Base-by-base conservation (phyloP, 2,113 vertebrate species). In the Nerophis lumbriciformis region DNA sequence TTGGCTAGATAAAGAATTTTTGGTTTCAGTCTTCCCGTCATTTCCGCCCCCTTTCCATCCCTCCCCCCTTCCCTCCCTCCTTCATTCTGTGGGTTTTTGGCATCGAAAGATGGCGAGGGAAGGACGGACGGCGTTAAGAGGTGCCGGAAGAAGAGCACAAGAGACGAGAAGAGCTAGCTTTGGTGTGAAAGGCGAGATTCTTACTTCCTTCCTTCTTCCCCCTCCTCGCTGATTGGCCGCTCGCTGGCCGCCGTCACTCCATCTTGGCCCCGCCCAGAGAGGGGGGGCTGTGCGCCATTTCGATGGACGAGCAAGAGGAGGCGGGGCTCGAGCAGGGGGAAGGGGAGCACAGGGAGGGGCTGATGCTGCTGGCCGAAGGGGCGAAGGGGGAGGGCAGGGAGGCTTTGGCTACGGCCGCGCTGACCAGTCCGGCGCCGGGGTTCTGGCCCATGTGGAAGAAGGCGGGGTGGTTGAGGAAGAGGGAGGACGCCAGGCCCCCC, bases 401-500 rank as follows among this genome's bases (percentile, higher is more conserved):
- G 59, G 91, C 90, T 15, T 93, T 93, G 47, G 91, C 89, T 14
- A 91, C 69, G 0, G 91, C 90, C 1, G 92, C 89, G 0, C 90
- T 91, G 80, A 92, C 71, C 81, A 94, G 83, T 72, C 92, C 93
- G 44, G 90, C 89, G 8, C 90, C 82, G 5, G 92, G 85, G 6
- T 91, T 87, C 54, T 92, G 88, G 16, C 88, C 87, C 89, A 96
- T 86, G 79, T 94, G 91, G 71, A 94, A 89, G 80, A 96, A 83
- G 78, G 93, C 92, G 0, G 93, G 92, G 51, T 94, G 94, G 90
- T 94, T 96, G 76, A 96, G 88, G 90, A 96, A 96, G 74, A 96
- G 91, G 16, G 92, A 91, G 21, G 94, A 92, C 54, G 90, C 89
- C 67, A 94, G 90, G 68, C 88, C 88, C 35, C 90, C 91, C 6